phyloP scores from a whole-genome alignment of 2,797 vertebrate genomes.

The Gymnoscopelus braueri region DNA sequence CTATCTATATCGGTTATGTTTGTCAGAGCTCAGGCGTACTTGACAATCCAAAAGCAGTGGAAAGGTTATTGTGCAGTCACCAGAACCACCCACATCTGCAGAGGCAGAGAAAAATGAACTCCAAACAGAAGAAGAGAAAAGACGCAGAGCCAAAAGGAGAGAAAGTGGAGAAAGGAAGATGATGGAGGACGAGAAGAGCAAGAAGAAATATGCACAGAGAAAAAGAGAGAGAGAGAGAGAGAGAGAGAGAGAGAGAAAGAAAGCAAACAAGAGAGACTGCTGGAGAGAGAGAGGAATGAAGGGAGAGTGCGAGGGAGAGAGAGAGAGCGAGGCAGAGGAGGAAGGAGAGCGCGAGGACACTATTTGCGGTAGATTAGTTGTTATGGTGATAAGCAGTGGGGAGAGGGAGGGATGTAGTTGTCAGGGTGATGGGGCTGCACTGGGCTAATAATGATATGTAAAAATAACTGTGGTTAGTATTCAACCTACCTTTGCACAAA shows the following conservation, averaged over 20 bases:
- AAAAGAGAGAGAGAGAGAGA: slow-evolving; percentile 24
- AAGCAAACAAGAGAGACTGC: slow-evolving; percentile 38
- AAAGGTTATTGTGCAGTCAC: slow-evolving; percentile 77
- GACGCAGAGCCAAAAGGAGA: slow-evolving; percentile 24
- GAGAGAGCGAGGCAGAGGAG: slow-evolving; percentile 23
- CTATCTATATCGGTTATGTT: slow-evolving; percentile 57
- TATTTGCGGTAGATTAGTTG: slow-evolving; percentile 79
- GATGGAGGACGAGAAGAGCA: slow-evolving; percentile 34
- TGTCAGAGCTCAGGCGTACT: slow-evolving; percentile 57
- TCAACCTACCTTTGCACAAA: slow-evolving; percentile 54
- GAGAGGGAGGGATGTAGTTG: slow-evolving; percentile 73
- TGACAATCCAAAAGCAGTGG: slow-evolving; percentile 56
- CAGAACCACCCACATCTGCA: slow-evolving; percentile 77
- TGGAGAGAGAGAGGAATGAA: slow-evolving; percentile 20
- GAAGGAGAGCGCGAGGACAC: slow-evolving; percentile 22
- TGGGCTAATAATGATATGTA: slow-evolving; percentile 74
- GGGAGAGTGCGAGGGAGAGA: slow-evolving; percentile 23
- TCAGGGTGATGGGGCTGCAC: slow-evolving; percentile 76
- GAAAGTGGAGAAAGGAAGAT: slow-evolving; percentile 20
- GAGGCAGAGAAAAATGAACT: slow-evolving; percentile 65
- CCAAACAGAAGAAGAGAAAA: slow-evolving; percentile 33
- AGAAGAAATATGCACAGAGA: slow-evolving; percentile 27
- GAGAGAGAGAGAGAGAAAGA: slow-evolving; percentile 14
- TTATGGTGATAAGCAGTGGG: slow-evolving; percentile 77
- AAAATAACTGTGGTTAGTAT: slow-evolving; percentile 72